phyloP scores from a whole-genome alignment of 2,888 invertebrate species.

The Caenorhabditis japonica region DNA sequence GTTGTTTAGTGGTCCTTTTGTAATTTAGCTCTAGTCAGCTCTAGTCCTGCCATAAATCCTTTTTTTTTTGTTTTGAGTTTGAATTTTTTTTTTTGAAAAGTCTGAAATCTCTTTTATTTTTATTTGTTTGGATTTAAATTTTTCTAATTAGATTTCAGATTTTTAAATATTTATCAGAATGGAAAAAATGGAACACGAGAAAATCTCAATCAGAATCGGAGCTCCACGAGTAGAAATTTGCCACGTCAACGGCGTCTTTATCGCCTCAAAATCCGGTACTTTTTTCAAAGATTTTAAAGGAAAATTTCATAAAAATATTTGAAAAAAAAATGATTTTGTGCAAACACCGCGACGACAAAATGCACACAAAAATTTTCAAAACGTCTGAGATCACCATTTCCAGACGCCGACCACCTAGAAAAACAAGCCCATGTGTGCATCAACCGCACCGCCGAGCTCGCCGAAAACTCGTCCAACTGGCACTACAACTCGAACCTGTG shows the following conservation, averaged over 20 bases:
- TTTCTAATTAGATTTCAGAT: not conserved
- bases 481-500: constrained; percentile 38
- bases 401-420: constrained; percentile 40
- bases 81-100: not conserved
- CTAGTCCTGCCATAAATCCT: not conserved
- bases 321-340: not conserved
- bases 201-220: not conserved
- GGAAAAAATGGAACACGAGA: not conserved
- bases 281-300: constrained; percentile 1
- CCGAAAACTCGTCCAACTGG: constrained; percentile 21
- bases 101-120: constrained; percentile 9
- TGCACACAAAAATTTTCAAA: too few species aligned
- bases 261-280: constrained; percentile 36
- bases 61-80: constrained; percentile 11
- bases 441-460: constrained; percentile 7
- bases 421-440: constrained; percentile 19
- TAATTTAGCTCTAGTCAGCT: not conserved
- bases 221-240: constrained; percentile 31
- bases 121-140: not conserved
- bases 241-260: constrained; percentile 22
- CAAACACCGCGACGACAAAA: too few species aligned
- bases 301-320: not conserved
- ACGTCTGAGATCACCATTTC: not conserved
- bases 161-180: not conserved
- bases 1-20: not conserved